These are phyloP conservation scores for Seriola quinqueradiata DNA, from an alignment of 2,113 vertebrate genomes.

Conservation along the genomic window DNA sequence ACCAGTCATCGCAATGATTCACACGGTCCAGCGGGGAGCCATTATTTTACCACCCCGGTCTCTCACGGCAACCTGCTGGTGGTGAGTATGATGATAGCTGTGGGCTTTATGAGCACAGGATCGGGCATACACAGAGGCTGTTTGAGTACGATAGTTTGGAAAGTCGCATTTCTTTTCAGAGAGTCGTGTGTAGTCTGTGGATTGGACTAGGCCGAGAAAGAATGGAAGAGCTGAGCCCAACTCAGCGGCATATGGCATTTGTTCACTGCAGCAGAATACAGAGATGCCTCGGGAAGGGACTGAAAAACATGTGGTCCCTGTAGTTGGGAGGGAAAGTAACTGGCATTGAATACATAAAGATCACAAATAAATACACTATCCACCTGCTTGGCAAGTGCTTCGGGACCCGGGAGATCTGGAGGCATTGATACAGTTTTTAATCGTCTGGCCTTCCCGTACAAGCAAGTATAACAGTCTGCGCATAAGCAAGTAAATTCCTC, in stretches of 20 bases:
- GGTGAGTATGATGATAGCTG: conserved; percentile 46
- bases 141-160: conserved; percentile 41
- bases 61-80: conserved; percentile 54
- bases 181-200: conserved; percentile 14
- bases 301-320: conserved; percentile 54
- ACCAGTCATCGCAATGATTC: conserved; percentile 70
- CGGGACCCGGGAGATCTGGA: conserved; percentile 44
- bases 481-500: conserved; percentile 68
- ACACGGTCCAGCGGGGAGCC: conserved; percentile 63
- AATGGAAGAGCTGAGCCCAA: conserved; percentile 31
- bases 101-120: conserved; percentile 44
- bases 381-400: conserved; percentile 55
- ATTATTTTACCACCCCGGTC: conserved; percentile 52
- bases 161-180: conserved; percentile 37
- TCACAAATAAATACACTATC: conserved; percentile 66
- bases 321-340: conserved; percentile 49
- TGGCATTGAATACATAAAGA: conserved; percentile 67
- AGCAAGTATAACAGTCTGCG: conserved; percentile 53
- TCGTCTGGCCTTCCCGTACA: conserved; percentile 46
- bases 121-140: conserved; percentile 46
- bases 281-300: conserved; percentile 54
- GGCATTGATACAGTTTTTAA: conserved; percentile 65
- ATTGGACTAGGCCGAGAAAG: conserved; percentile 23
- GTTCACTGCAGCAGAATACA: conserved; percentile 52
- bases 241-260: conserved; percentile 51